Evolutionary conservation across 2,888 invertebrate genomes (phyloP).

Genomic region (Stenurella melanura): DNA sequence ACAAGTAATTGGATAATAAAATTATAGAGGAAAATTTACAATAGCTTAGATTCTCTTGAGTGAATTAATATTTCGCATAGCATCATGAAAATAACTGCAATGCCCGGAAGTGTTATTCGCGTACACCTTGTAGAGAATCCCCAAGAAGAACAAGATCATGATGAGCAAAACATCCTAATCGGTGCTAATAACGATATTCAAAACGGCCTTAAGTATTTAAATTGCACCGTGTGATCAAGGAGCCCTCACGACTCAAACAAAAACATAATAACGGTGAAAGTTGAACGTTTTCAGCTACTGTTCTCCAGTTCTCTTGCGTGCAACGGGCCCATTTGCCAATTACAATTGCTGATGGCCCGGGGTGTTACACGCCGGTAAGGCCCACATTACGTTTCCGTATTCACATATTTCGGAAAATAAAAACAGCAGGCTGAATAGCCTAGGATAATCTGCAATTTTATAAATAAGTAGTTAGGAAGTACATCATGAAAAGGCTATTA

Average conservation of each 20-base stretch:
- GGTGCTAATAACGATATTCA: constrained; percentile 46
- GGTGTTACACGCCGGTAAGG: constrained; percentile 37
- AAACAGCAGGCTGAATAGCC: constrained; percentile 4
- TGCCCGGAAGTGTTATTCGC: constrained; percentile 14
- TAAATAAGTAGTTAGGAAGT: constrained; percentile 30
- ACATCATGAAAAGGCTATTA: constrained; percentile 35
- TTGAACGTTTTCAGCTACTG: constrained; percentile 46
- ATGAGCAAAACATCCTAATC: constrained; percentile 38
- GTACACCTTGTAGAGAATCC: neutral
- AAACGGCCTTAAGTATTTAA: constrained; percentile 36
- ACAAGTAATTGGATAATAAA: too few relatives aligned
- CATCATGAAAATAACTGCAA: neutral
- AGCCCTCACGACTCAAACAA: constrained; percentile 48
- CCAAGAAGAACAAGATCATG: constrained; percentile 20
- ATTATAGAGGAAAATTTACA: neutral
- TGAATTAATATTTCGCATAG: neutral
- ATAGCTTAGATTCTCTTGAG: neutral
- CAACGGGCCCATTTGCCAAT: constrained; percentile 37
- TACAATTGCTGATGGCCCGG: constrained; percentile 35
- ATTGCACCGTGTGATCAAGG: constrained; percentile 51
- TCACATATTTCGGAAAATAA: constrained; percentile 33
- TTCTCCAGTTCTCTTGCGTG: constrained; percentile 45
- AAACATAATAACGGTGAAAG: constrained; percentile 53
- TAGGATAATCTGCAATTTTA: constrained; percentile 27
- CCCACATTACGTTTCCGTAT: constrained; percentile 36